phyloP scores from a whole-genome alignment of 2,888 invertebrate species.

The Halictus quadricinctus region DNA sequence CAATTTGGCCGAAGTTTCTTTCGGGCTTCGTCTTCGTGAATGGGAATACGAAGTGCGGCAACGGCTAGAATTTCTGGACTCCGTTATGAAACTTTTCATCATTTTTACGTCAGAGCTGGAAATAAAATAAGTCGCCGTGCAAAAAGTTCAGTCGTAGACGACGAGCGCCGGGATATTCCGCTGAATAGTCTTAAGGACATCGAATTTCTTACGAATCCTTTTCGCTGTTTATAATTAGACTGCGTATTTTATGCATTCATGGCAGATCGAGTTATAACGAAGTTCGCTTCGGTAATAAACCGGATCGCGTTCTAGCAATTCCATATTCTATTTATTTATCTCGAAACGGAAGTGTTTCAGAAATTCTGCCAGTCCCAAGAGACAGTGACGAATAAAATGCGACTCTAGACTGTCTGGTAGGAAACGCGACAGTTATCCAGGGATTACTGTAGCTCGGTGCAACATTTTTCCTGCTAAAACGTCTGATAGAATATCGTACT shows the following conservation, averaged over 20 bases:
- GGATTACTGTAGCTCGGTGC: background rate
- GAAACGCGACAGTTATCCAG: background rate
- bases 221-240: background rate
- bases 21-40: constrained; percentile 29
- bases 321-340: background rate
- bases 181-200: background rate
- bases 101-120: constrained; percentile 28
- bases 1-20: constrained; percentile 46
- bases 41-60: constrained; percentile 30
- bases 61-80: constrained; percentile 31
- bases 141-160: background rate
- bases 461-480: background rate
- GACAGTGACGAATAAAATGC: background rate
- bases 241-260: no score
- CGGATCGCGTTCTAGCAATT: no score
- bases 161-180: background rate
- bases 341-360: background rate
- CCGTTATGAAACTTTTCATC: constrained; percentile 29
- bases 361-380: background rate
- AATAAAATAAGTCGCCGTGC: background rate
- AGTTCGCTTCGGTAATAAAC: no score
- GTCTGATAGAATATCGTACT: constrained; percentile 9
- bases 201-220: background rate
- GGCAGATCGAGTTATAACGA: background rate
- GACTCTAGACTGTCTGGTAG: background rate